A percentile compares a stretch with the other conserved stretches of the same genome.
Conservation (phyloP, 2,888 invertebrate genomes). For the Heteropelma amictum region DNA sequence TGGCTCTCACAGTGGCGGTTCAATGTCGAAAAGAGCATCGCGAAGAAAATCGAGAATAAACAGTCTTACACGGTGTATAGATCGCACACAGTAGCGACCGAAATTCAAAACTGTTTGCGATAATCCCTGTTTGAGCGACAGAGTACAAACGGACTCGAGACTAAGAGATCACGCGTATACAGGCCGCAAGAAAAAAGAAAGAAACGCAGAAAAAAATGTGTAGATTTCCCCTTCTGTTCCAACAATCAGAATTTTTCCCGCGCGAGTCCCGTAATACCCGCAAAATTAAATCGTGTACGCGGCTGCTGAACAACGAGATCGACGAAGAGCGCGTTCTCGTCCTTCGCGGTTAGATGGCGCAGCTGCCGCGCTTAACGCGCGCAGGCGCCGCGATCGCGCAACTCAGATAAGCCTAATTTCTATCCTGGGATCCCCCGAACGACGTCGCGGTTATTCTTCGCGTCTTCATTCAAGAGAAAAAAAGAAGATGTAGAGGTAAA, state of each 20-base stretch:
- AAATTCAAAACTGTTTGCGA: constrained; percentile 67
- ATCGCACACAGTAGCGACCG: constrained; percentile 39
- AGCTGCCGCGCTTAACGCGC: constrained; percentile 60
- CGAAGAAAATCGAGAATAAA: constrained; percentile 49
- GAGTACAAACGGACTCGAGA: constrained; percentile 48
- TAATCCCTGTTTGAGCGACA: constrained; percentile 62
- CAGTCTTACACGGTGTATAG: constrained; percentile 21
- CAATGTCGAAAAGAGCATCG: constrained; percentile 67
- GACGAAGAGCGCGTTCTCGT: not conserved
- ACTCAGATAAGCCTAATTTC: constrained; percentile 76
- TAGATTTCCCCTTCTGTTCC: constrained; percentile 30
- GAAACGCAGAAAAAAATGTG: constrained; percentile 32
- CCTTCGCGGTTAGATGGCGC: constrained; percentile 38
- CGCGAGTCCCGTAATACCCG: constrained; percentile 42
- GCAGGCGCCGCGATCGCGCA: constrained; percentile 64
- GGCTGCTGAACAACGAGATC: not conserved
- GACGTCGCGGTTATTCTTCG: constrained; percentile 33
- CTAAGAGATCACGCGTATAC: constrained; percentile 33
- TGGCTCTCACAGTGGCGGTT: constrained; percentile 63
- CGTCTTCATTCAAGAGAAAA: constrained; percentile 53
- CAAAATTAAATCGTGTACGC: constrained; percentile 3
- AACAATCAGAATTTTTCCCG: constrained; percentile 40
- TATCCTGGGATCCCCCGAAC: constrained; percentile 54
- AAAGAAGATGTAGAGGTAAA: constrained; percentile 21
- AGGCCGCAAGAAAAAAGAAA: not conserved